phyloP scores from a whole-genome alignment of 1,140 invertebrate species.

The Metaphire vulgaris region DNA sequence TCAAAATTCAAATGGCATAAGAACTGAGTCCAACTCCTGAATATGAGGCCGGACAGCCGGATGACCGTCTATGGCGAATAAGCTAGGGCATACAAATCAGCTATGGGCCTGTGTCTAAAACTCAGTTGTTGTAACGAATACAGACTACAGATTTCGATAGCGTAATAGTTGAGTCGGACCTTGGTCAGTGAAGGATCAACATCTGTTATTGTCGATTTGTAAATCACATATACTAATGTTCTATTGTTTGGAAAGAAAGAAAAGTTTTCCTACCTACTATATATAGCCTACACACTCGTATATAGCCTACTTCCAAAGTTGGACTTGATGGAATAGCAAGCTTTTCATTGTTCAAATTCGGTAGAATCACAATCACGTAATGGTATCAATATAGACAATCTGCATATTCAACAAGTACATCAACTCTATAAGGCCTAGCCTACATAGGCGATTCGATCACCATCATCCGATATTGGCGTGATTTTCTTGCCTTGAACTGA shows the following conservation, averaged over 20 bases:
- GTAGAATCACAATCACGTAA: too few species aligned
- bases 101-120: neutral
- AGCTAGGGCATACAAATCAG: neutral
- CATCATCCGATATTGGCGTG: neutral
- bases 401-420: too few species aligned
- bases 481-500: conserved; percentile 4
- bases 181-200: neutral
- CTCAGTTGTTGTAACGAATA: neutral
- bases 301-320: too few species aligned
- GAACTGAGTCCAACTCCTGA: neutral
- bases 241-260: neutral
- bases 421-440: too few species aligned
- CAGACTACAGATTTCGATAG: neutral
- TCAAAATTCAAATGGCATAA: neutral
- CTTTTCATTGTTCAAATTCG: neutral
- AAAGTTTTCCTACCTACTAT: neutral
- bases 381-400: too few species aligned
- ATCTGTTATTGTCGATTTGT: neutral
- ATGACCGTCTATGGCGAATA: neutral
- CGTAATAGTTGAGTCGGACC: neutral
- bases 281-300: too few species aligned
- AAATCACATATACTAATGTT: neutral
- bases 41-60: neutral
- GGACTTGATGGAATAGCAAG: too few species aligned
- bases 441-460: too few species aligned